A percentile compares a stretch with the other conserved stretches of the same genome.
Evolutionary conservation across 1,140 invertebrate genomes (phyloP).

Genomic region (Aleiodes sp.): DNA sequence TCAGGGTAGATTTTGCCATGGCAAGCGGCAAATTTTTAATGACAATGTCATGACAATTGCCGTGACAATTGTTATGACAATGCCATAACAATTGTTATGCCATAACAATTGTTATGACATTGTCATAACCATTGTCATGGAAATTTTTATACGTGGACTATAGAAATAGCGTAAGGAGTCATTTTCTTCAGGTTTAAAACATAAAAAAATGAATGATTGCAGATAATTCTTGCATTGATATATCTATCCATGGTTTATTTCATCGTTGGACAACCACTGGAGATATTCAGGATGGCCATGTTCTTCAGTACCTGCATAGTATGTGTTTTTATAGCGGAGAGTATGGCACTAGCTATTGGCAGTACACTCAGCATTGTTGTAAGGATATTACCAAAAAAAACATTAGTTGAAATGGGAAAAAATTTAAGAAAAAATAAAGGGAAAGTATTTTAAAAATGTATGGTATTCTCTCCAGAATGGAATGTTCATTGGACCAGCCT

Average conservation of each 20-base stretch:
- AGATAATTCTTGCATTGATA: constrained; percentile 78
- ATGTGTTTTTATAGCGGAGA: constrained; percentile 78
- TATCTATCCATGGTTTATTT: constrained; percentile 86
- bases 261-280: constrained; percentile 87
- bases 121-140: too few relatives aligned
- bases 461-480: constrained; percentile 70
- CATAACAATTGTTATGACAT: too few relatives aligned
- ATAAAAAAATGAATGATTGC: constrained; percentile 41
- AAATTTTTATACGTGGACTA: too few relatives aligned
- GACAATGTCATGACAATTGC: too few relatives aligned
- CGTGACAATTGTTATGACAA: too few relatives aligned
- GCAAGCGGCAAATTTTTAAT: too few relatives aligned
- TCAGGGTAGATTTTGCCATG: too few relatives aligned
- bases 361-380: constrained; percentile 78
- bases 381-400: too few relatives aligned
- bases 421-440: neutral
- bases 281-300: constrained; percentile 76
- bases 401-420: too few relatives aligned
- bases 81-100: too few relatives aligned
- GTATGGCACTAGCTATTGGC: constrained; percentile 77
- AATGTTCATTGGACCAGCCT: constrained; percentile 79
- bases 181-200: neutral
- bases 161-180: neutral
- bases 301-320: constrained; percentile 75
- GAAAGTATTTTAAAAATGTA: neutral